These are phyloP conservation scores for Coleophora deauratella DNA, from an alignment of 2,888 invertebrate genomes.

Conservation along the genomic window DNA sequence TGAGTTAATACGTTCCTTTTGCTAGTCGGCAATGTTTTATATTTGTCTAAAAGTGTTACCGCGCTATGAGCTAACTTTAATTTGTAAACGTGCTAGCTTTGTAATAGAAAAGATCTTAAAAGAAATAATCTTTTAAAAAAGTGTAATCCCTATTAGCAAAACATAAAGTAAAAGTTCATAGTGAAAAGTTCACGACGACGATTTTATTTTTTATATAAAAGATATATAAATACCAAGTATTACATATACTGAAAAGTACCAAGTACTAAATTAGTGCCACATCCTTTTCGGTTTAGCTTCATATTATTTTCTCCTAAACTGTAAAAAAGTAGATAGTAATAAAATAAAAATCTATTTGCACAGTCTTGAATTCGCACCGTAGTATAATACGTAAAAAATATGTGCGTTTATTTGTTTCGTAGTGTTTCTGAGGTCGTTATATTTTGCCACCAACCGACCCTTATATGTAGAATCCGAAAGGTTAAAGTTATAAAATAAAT, in stretches of 20 bases:
- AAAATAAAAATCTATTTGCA: constrained; percentile 27
- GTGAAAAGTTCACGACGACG: no score
- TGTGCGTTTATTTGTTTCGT: constrained; percentile 22
- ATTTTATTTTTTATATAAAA: no score
- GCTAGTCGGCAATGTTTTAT: constrained; percentile 39
- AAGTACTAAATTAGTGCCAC: no score
- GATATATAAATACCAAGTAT: no score
- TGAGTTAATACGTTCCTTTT: constrained; percentile 37
- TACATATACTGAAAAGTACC: no score
- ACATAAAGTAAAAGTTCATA: no score
- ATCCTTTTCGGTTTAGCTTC: no score
- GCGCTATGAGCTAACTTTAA: no score
- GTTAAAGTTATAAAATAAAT: not conserved
- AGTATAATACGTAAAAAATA: constrained; percentile 28
- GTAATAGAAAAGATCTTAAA: no score
- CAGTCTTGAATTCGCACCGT: constrained; percentile 39
- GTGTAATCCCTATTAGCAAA: no score
- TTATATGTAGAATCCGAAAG: constrained; percentile 3
- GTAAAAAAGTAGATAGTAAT: constrained; percentile 37
- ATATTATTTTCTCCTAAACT: not conserved
- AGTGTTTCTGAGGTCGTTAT: constrained; percentile 31
- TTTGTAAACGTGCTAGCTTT: no score
- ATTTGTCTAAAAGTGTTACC: constrained; percentile 14
- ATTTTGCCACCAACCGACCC: constrained; percentile 29
- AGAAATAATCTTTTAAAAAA: no score